Percentiles rank a stretch among this genome's conserved stretches.
Evolutionary conservation across 2,888 invertebrate species (phyloP).

Genomic region (Diploptera punctata): DNA sequence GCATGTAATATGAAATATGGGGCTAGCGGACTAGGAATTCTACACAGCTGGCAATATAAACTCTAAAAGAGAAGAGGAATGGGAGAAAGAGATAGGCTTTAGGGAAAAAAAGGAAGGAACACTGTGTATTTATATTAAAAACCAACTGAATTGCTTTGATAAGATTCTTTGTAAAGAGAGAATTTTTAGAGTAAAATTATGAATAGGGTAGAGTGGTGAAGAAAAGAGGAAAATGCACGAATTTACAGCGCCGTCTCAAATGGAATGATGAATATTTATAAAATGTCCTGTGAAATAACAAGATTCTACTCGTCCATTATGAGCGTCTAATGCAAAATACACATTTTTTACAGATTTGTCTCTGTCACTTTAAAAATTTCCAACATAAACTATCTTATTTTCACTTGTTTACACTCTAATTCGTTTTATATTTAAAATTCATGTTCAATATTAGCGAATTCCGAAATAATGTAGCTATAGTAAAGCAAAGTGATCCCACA

Average conservation of each 20-base stretch:
- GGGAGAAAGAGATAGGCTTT: not conserved
- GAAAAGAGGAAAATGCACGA: not conserved
- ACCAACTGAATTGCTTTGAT: slow-evolving; percentile 8
- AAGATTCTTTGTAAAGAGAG: not conserved
- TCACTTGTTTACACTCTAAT: no score
- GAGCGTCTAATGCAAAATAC: no score
- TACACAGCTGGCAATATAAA: not conserved
- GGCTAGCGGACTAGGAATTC: not conserved
- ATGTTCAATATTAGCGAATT: no score
- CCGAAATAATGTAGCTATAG: no score
- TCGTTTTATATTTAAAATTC: no score
- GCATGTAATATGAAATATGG: not conserved
- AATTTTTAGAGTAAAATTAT: not conserved
- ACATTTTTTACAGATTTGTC: no score
- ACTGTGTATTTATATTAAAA: slow-evolving; percentile 14
- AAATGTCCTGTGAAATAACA: not conserved
- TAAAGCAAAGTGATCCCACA: no score
- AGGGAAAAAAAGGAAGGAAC: not conserved
- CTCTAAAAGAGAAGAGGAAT: not conserved
- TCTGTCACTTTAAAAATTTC: no score
- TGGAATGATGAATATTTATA: slow-evolving; percentile 17
- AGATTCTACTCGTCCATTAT: not conserved
- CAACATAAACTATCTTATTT: no score
- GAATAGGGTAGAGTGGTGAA: not conserved
- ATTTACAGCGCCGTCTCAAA: not conserved